These are phyloP conservation scores for Galeopsomyia nigrocyanea DNA, from an alignment of 2,888 invertebrate genomes.

Conservation along the genomic window DNA sequence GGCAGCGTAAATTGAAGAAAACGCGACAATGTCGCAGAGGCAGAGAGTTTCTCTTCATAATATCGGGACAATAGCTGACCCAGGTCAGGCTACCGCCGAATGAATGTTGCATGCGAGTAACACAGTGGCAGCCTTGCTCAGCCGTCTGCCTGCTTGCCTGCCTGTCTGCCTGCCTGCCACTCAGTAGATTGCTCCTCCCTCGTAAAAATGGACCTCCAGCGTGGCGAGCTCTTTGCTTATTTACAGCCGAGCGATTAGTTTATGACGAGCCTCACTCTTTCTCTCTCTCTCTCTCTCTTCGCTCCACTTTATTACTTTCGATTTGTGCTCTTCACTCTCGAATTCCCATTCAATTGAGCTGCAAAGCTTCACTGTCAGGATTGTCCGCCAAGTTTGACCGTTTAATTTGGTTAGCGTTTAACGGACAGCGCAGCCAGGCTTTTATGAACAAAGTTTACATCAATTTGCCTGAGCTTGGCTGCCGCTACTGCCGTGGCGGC, in stretches of 20 bases:
- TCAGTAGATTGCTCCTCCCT: constrained; percentile 59
- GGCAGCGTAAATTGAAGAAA: constrained; percentile 7
- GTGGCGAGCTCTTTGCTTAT: neutral
- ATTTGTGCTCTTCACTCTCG: no score
- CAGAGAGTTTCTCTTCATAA: constrained; percentile 27
- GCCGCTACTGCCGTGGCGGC: no score
- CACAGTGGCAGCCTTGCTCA: neutral
- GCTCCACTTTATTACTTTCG: neutral
- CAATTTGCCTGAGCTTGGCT: no score
- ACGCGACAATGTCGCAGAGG: neutral
- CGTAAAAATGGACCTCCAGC: constrained; percentile 51
- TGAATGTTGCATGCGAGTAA: constrained; percentile 58
- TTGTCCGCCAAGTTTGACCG: no score
- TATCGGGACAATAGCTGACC: constrained; percentile 36
- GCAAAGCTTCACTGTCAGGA: no score
- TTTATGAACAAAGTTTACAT: no score
- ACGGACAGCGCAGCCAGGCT: no score
- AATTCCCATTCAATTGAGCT: no score
- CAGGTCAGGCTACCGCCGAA: constrained; percentile 47
- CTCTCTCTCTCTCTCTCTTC: neutral
- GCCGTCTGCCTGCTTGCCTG: constrained; percentile 30
- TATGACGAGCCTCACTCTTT: neutral
- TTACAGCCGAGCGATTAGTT: neutral
- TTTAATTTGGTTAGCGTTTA: no score
- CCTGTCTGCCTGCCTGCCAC: constrained; percentile 49